Base-by-base conservation (phyloP, 2,888 invertebrate species). In the Arenicola marina region DNA sequence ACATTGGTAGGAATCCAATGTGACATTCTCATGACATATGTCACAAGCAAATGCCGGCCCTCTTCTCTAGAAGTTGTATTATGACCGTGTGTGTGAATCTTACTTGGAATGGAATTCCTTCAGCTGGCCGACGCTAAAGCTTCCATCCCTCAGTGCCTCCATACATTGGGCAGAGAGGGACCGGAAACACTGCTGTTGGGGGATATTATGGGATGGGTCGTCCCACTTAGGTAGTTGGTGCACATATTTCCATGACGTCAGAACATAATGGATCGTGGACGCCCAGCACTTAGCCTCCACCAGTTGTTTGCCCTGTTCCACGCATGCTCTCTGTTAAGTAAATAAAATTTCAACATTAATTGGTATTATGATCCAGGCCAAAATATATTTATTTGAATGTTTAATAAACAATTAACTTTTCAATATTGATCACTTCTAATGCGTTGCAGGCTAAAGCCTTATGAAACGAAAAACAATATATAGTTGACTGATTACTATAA, bases 171-270 rank as follows among this genome's bases (percentile, higher is more conserved):
- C 57, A n/a, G 57, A 44, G 4, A 57, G 45, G 7, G n/a, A 11
- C n/a, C 18, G 29, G 28, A 57, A 46, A 29, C 57, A 57, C 21
- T 46, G 57, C 18, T 28, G 3, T 31, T 46, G 44, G 11, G 29
- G 11, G 45, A 7, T 26, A 46, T 57, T 57, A 24, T 57, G 57
- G 28, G 57, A 15, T 7, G 44, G 4, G 4, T 44, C 57, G 18
- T 57, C 57, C 57, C 57, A 57, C n/a, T 46, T 31, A 4, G 57
- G 57, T 4, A 57, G 46, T 28, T 46, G 7, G 24, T 26, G 26
- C 7, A 29, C 33, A 26, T 28, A 57, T 26, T 29, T 15, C 44
- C 44, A 28, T 4, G 57, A 15, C n/a, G 33, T 46, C 4, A 7
- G 28, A 4, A 24, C 24, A 46, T 57, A 57, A 18, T 15, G 11